Evolutionary conservation across 2,797 vertebrate genomes (phyloP).

Genomic region (Fistularia commersonii): DNA sequence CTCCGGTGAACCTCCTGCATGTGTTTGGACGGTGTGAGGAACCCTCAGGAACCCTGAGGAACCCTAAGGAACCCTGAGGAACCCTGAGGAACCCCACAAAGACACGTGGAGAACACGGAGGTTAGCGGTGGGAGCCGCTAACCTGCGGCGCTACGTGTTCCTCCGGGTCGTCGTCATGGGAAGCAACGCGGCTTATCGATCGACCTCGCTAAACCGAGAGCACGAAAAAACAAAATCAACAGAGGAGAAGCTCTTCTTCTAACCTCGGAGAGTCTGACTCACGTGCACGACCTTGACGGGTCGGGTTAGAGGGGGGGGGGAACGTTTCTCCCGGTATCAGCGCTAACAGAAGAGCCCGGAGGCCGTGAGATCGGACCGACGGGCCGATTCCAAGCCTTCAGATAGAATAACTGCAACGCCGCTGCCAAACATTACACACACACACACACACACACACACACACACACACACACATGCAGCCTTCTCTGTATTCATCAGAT

Average conservation of each 20-base stretch:
- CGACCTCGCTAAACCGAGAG: conserved; percentile 5
- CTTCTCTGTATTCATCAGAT: conserved; percentile 66
- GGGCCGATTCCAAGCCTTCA: conserved; percentile 33
- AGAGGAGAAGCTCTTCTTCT: conserved; percentile 1
- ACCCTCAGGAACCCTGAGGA: too few relatives aligned
- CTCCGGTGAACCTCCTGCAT: too few relatives aligned
- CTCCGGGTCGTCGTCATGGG: too few relatives aligned
- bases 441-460: conserved; percentile 31
- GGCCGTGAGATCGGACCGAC: conserved; percentile 44
- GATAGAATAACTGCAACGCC: conserved; percentile 24
- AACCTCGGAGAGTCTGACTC: conserved; percentile 38
- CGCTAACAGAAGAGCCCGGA: conserved; percentile 50
- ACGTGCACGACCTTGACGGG: conserved; percentile 50
- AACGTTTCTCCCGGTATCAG: conserved; percentile 54
- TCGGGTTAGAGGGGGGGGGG: conserved; percentile 31
- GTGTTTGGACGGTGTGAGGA: too few relatives aligned
- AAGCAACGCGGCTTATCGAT: too few relatives aligned
- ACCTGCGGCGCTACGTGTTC: too few relatives aligned
- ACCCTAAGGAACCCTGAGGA: too few relatives aligned
- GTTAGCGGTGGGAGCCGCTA: too few relatives aligned
- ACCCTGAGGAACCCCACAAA: too few relatives aligned
- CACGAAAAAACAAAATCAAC: too few relatives aligned
- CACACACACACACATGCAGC: conserved; percentile 31
- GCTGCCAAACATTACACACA: conserved; percentile 28
- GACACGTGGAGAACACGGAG: too few relatives aligned